Evolutionary conservation across 2,888 invertebrate genomes (phyloP).

Genomic region (Tortricodes alternella): DNA sequence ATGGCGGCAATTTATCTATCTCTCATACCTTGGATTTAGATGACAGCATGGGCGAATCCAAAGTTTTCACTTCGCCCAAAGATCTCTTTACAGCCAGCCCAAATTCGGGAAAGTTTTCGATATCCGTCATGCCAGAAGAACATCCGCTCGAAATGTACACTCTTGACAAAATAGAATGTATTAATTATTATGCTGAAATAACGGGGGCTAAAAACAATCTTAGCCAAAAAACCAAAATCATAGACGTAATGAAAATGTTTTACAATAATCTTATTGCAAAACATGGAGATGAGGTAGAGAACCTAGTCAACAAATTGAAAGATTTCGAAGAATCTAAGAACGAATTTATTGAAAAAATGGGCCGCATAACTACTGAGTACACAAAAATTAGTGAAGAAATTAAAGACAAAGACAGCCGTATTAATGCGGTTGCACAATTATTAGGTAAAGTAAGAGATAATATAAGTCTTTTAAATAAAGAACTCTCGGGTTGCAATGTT

Average conservation of each 20-base stretch:
- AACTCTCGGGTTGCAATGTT: conserved; percentile 35
- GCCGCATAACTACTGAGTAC: conserved; percentile 43
- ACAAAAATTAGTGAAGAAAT: conserved; percentile 46
- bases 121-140: conserved; percentile 56
- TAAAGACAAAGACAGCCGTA: conserved; percentile 46
- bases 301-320: conserved; percentile 62
- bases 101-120: conserved; percentile 42
- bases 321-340: conserved; percentile 56
- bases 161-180: conserved; percentile 63
- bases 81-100: conserved; percentile 39
- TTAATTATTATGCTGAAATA: conserved; percentile 60
- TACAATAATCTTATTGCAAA: conserved; percentile 54
- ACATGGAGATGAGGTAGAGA: conserved; percentile 65
- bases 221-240: conserved; percentile 51
- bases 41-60: conserved; percentile 57
- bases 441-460: conserved; percentile 50
- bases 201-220: conserved; percentile 51
- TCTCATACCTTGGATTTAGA: conserved; percentile 60
- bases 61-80: conserved; percentile 46
- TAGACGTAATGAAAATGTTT: conserved; percentile 68
- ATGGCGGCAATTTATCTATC: conserved; percentile 59
- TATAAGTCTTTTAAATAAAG: conserved; percentile 42
- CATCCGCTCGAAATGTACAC: conserved; percentile 47
- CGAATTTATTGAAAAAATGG: conserved; percentile 47
- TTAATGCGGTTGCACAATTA: conserved; percentile 43